Base-by-base conservation (phyloP, 1,140 invertebrate species). In the Thalassaphorura encarpata region DNA sequence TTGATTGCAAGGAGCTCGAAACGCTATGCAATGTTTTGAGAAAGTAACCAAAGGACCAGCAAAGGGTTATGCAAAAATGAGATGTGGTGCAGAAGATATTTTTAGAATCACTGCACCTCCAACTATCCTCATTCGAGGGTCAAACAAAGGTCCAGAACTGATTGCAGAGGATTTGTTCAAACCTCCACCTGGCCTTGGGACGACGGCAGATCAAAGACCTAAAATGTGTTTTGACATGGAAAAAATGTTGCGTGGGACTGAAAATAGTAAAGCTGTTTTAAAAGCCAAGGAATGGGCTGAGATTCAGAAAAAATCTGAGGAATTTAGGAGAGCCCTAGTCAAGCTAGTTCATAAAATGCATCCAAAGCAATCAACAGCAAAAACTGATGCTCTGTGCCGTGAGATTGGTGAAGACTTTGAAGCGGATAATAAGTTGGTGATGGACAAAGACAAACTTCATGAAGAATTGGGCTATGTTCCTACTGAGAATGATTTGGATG, bases 291-390 rank as follows among this genome's bases (percentile, higher is more conserved):
- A 77, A 33, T 87, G 82, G 67, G 78, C 82, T 2, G 71, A 73
- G 3, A 75, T 84, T 67, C 79, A 83, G 31, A 80, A 82, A 72
- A 81, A 85, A 58, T 74, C 88, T 26, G 85, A 91, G 72, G 78
- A 85, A 56, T 95, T 93, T 73, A 78, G 89, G 23, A 75, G 78
- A 50, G 80, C 82, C 65, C 72, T 94, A 51, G 80, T 92, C 27
- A 78, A 82, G 64, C 73, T 87, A 41, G 84, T 89, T 33, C 75
- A 83, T 28, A 69, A 58, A 27, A 56, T 55, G 51, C 18, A 56
- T 42, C 54, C 56, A 39, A 16, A 47, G 28, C 36, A 16, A 15
- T n/a, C n/a, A n/a, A n/a, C n/a, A n/a, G n/a, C n/a, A n/a, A n/a
- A n/a, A n/a, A n/a, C n/a, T n/a, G n/a, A n/a, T n/a, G 18, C 23